phyloP scores from a whole-genome alignment of 2,797 vertebrate genomes.

The Phoxinus dragarum region DNA sequence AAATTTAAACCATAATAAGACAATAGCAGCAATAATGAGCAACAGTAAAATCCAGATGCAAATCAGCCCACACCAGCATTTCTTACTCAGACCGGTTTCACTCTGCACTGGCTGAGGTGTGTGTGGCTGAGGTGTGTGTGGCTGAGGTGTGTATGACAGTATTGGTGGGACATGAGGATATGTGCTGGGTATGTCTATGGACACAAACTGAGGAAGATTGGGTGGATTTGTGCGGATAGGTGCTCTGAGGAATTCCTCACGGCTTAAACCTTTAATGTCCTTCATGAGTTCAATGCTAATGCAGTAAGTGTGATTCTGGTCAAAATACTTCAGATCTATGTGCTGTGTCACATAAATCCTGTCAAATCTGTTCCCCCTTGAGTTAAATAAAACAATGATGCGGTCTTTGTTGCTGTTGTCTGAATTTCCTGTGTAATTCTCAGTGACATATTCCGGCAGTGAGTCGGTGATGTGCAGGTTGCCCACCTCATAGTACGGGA shows the following conservation, averaged over 20 bases:
- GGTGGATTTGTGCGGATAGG: background rate
- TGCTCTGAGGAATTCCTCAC: background rate
- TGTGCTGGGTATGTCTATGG: accelerated
- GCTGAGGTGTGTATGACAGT: no score
- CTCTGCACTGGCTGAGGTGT: background rate
- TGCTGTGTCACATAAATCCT: constrained; percentile 46
- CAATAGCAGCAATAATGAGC: background rate
- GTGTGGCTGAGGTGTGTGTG: background rate
- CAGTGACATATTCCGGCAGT: background rate
- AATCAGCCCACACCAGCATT: background rate
- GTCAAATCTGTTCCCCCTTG: background rate
- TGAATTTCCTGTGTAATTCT: accelerated
- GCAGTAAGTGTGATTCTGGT: constrained; percentile 32
- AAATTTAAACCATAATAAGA: background rate
- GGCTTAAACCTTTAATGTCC: background rate
- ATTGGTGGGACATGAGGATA: background rate
- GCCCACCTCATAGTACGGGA: constrained; percentile 31
- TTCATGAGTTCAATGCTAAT: constrained; percentile 43
- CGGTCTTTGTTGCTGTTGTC: constrained; percentile 38
- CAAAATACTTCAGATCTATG: background rate
- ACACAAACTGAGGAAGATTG: background rate
- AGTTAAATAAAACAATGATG: constrained; percentile 40
- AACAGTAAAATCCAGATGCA: background rate
- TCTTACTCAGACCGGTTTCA: background rate
- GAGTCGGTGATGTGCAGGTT: background rate